phyloP scores from a whole-genome alignment of 2,888 invertebrate genomes.

The Hydrotaea cyrtoneurina region DNA sequence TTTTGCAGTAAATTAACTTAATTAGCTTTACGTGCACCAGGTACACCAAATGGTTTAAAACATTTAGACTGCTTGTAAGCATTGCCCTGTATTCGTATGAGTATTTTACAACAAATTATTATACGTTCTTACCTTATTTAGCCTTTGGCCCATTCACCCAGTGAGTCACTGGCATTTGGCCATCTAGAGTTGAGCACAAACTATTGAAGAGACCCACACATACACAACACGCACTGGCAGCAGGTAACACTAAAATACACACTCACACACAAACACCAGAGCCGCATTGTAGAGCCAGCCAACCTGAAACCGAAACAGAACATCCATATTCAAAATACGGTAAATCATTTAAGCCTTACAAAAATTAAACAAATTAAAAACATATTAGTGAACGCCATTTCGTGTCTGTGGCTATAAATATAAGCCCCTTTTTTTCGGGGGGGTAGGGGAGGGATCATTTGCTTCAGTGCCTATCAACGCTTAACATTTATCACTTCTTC shows the following conservation, averaged over 20 bases:
- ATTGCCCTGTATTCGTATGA: too few species aligned
- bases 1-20: slow-evolving; percentile 33
- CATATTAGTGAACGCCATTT: slow-evolving; percentile 54
- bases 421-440: slow-evolving; percentile 13
- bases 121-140: slow-evolving; percentile 51
- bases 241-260: slow-evolving; percentile 34
- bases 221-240: slow-evolving; percentile 37
- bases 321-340: slow-evolving; percentile 52
- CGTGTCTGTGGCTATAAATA: slow-evolving; percentile 14
- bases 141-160: slow-evolving; percentile 65
- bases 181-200: slow-evolving; percentile 62
- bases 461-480: neutral
- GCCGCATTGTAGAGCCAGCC: neutral
- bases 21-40: slow-evolving; percentile 48
- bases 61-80: too few species aligned
- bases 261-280: slow-evolving; percentile 22
- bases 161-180: slow-evolving; percentile 65
- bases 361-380: slow-evolving; percentile 71
- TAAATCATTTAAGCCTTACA: slow-evolving; percentile 62
- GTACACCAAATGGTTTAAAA: too few species aligned
- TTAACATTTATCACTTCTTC: too few species aligned
- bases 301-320: slow-evolving; percentile 58
- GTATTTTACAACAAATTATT: too few species aligned
- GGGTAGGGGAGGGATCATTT: too few species aligned
- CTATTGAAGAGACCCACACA: slow-evolving; percentile 52